Conservation (phyloP, 2,888 invertebrate species). For the Campaea margaritaria region DNA sequence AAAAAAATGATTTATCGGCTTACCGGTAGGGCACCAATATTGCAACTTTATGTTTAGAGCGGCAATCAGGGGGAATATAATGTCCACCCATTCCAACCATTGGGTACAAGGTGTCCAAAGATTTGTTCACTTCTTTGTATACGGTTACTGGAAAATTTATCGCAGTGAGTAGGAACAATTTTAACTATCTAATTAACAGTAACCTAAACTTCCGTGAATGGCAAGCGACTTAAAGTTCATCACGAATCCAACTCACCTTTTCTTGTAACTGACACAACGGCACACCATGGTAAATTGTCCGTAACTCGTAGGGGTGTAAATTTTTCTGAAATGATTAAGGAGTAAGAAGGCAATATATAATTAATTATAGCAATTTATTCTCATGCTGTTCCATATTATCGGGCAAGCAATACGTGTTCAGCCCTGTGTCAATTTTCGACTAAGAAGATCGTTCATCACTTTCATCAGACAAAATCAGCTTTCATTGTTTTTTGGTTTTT, state of each 20-base stretch:
- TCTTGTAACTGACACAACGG: neutral
- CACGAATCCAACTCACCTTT: neutral
- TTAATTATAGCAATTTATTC: too few relatives aligned
- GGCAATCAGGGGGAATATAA: conserved; percentile 53
- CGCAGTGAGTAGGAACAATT: too few relatives aligned
- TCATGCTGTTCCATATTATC: too few relatives aligned
- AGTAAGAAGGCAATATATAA: too few relatives aligned
- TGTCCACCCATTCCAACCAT: conserved; percentile 55
- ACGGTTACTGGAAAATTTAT: conserved; percentile 23
- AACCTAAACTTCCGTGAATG: too few relatives aligned
- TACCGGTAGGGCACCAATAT: conserved; percentile 66
- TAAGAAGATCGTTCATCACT: too few relatives aligned
- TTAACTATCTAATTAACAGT: too few relatives aligned
- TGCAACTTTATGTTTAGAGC: conserved; percentile 55
- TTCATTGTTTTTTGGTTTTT: too few relatives aligned
- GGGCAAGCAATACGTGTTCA: too few relatives aligned
- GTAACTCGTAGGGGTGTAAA: neutral
- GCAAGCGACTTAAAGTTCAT: too few relatives aligned
- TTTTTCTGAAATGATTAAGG: neutral
- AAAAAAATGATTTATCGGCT: conserved; percentile 14
- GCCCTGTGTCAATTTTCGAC: too few relatives aligned
- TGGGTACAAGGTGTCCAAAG: conserved; percentile 31
- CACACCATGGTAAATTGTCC: neutral
- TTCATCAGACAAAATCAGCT: too few relatives aligned
- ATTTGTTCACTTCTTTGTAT: conserved; percentile 20